These are phyloP conservation scores for Latrodectus elegans DNA, from an alignment of 2,888 invertebrate species.

Conservation along the genomic window DNA sequence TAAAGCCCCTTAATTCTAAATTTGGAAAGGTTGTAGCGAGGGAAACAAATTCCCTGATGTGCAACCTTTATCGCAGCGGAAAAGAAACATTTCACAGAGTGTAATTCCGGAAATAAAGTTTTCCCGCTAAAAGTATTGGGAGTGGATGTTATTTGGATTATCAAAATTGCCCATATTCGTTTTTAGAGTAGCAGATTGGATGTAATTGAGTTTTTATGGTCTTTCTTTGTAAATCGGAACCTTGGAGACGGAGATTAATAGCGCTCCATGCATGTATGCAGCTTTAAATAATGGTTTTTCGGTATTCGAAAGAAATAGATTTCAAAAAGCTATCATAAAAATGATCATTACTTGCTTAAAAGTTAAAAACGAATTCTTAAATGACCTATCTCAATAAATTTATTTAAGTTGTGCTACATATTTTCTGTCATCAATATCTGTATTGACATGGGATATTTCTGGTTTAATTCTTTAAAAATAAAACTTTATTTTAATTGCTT, in stretches of 20 bases:
- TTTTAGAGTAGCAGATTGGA: not conserved
- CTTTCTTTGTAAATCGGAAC: slow-evolving; percentile 37
- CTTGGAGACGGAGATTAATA: slow-evolving; percentile 30
- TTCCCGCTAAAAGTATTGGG: slow-evolving; percentile 12
- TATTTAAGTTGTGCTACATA: too few species aligned
- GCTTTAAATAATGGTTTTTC: not conserved
- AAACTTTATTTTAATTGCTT: too few species aligned
- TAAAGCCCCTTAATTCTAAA: too few species aligned
- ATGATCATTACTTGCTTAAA: too few species aligned
- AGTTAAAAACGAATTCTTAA: too few species aligned
- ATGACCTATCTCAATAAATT: too few species aligned
- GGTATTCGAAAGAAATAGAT: too few species aligned
- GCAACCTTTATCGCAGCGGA: not conserved
- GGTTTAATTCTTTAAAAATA: too few species aligned
- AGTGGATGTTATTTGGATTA: slow-evolving; percentile 26
- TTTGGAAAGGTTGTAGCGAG: too few species aligned
- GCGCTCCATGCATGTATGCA: not conserved
- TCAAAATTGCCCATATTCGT: slow-evolving; percentile 16
- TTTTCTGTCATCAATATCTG: too few species aligned
- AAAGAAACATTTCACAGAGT: not conserved
- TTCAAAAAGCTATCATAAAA: too few species aligned
- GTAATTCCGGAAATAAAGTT: slow-evolving; percentile 31
- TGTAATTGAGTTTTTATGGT: slow-evolving; percentile 52
- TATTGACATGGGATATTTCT: too few species aligned
- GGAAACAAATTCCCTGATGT: not conserved